Conservation (phyloP, 2,113 vertebrate species). For the Aviceda subcristata region DNA sequence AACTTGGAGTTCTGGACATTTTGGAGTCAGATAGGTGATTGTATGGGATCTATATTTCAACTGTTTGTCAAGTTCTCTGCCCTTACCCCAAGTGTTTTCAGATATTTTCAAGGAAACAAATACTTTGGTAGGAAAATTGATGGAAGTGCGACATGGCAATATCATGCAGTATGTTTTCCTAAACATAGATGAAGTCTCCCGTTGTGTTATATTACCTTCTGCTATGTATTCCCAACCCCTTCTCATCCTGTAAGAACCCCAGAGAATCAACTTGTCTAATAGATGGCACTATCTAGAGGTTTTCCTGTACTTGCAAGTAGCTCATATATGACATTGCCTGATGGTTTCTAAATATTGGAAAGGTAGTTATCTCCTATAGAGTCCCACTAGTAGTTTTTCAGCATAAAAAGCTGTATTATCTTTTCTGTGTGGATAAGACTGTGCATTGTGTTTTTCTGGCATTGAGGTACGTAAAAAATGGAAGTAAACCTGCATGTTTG, state of each 20-base stretch:
- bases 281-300: neutral
- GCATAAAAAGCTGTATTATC: neutral
- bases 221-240: neutral
- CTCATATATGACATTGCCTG: neutral
- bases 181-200: neutral
- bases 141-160: neutral
- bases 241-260: neutral
- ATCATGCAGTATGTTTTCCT: neutral
- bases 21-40: neutral
- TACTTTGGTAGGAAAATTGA: neutral
- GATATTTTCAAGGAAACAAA: neutral
- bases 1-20: neutral
- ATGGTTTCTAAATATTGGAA: neutral
- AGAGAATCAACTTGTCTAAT: neutral
- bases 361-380: neutral
- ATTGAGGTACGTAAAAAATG: neutral
- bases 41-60: fast-evolving
- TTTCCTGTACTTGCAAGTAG: neutral
- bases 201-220: neutral
- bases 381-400: neutral
- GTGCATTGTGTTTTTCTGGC: neutral
- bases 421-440: neutral
- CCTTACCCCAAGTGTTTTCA: neutral
- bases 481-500: neutral
- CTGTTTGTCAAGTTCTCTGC: neutral